Percentiles rank a stretch among this genome's conserved stretches.
Conservation (phyloP, 2,888 invertebrate species). For the Leptinotarsa juncta region DNA sequence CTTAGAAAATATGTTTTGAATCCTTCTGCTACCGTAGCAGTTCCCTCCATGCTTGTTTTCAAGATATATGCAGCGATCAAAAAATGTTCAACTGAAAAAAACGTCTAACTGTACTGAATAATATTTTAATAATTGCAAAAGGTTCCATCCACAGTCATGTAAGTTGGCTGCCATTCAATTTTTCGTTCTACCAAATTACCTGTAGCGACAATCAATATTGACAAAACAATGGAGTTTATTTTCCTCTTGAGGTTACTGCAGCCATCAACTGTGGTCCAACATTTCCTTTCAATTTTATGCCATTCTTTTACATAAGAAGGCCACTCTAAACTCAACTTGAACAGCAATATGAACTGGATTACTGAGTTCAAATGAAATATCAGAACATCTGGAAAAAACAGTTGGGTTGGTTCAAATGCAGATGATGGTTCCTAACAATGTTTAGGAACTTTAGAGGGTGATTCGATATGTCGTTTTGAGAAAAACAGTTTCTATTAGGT, state of each 20-base stretch:
- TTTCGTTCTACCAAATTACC: too few species aligned
- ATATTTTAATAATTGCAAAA: too few species aligned
- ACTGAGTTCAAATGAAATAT: slow-evolving; percentile 37
- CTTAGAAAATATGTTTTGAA: slow-evolving; percentile 31
- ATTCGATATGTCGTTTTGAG: too few species aligned
- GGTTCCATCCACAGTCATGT: too few species aligned
- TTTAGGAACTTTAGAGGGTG: too few species aligned
- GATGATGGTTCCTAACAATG: too few species aligned
- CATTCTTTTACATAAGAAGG: slow-evolving; percentile 48
- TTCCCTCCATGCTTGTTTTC: neutral
- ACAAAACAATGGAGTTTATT: neutral
- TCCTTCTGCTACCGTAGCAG: neutral
- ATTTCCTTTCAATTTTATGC: slow-evolving; percentile 40
- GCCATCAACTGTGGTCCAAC: too few species aligned
- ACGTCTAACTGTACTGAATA: neutral
- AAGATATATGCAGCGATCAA: slow-evolving; percentile 1
- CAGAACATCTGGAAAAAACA: slow-evolving; percentile 15
- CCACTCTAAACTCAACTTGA: slow-evolving; percentile 45
- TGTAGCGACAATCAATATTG: neutral
- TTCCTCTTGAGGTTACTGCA: too few species aligned
- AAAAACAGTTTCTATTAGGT: too few species aligned
- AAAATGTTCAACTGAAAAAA: slow-evolving; percentile 42
- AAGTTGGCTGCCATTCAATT: too few species aligned
- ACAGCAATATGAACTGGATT: slow-evolving; percentile 32
- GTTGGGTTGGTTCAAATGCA: neutral